Base-by-base conservation (phyloP, 2,888 invertebrate genomes). In the Apamea sordens region DNA sequence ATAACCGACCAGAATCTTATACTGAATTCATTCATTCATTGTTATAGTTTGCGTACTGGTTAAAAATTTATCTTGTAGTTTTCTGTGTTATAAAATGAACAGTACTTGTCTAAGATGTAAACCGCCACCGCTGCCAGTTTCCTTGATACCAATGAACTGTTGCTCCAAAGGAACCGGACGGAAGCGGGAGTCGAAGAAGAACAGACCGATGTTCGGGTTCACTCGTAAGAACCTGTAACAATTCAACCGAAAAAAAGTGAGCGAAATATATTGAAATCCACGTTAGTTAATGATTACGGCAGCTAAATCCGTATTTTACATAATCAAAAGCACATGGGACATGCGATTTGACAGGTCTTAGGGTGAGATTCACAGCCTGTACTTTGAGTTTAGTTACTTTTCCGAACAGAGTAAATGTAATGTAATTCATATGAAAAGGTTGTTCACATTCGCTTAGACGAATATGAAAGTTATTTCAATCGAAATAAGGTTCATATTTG, bases 161-260 rank as follows among this genome's bases (percentile, higher is more conserved):
- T 99, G 99, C 72, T 98, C 98, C 13, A 99, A 95, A 0, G 99
- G 99, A 1, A 99, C 99, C 0, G 99, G 99, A 3, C 99, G 97
- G 93, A 99, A 99, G 10, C 99, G 97, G 1, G 98, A 98, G 94
- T 99, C 99, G 93, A 99, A 99, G 95, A 98, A 99, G 95, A 99
- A 99, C 2, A 99, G 96, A 0, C 99, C 99, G 59, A 98, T 98
- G 93, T 98, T 97, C 0, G 99, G 98, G 95, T 99, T 99, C 0
- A 99, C 99, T 28, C 99, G 97, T 21, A 99, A 97, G 94, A 99
- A 99, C 87, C 97, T 97, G 82, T 2, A 76, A 74, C 44, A 72
- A 90, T 89, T 15, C 10, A 28, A 8, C 2, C 18, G 32, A 71
- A 77, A 41, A 47, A 56, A 47, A n/a, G 2, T 32, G 32, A 32